Base-by-base conservation (phyloP, 2,888 invertebrate genomes). In the Celastrina argiolus region DNA sequence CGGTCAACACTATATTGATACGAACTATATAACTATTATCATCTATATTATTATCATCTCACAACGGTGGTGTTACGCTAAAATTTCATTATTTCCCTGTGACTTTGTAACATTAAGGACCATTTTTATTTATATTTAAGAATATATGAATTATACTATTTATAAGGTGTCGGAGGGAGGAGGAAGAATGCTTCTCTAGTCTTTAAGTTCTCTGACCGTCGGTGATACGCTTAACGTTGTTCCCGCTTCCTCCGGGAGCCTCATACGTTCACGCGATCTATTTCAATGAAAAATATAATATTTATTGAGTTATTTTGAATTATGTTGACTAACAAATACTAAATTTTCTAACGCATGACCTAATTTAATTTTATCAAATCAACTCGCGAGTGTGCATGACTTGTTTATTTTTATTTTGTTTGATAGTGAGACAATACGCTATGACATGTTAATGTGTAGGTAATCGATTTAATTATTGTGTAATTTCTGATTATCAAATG, bases 371-470 rank as follows among this genome's bases (percentile, higher is more conserved):
- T 79, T 86, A 86, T 78, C 74, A 79, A 79, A 73, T 77, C 81
- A 88, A 90, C 88, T 87, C 84, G 87, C 85, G 87, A 86, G 87
- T 87, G 77, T 89, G 90, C 90, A 91, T 90, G 90, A 88, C 89
- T 78, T 75, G 75, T 74, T 77, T 79, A 70, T 72, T 70, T 71
- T 69, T 71, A 67, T 68, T 70, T 68, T 71, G 68, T 71, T 69
- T 66, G 64, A 69, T 69, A 58, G 67, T 68, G 65, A 72, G 70
- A 73, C 72, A 36, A 81, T 73, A 14, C 18, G 18, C 72, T 76
- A 78, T 88, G 89, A 89, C 89, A 84, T 85, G 81, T 74, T 74
- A 74, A 74, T 80, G 67, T 72, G 68, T 70, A 65, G 71, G 77
- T 78, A 75, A 74, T 78, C 75, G 68, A 73, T 73, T 61, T 34